A percentile compares a stretch with the other conserved stretches of the same genome.
Evolutionary conservation across 2,113 vertebrate species (phyloP).

Genomic region (Neoarius graeffei): DNA sequence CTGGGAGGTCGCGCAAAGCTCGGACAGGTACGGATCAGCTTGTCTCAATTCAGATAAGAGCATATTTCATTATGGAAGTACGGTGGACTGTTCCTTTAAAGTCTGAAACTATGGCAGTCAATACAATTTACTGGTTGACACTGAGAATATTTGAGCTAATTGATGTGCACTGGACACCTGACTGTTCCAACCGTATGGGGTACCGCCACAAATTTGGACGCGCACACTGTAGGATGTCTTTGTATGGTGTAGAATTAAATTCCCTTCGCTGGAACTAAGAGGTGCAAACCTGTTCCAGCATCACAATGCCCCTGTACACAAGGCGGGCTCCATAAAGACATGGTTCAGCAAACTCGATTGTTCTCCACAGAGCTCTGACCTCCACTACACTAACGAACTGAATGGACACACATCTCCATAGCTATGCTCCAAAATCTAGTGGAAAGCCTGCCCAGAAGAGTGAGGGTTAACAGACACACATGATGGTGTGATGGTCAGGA

Average conservation of each 20-base stretch:
- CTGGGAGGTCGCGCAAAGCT: too few relatives aligned
- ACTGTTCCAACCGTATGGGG: neutral
- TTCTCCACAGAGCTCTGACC: neutral
- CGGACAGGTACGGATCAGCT: too few relatives aligned
- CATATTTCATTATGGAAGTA: too few relatives aligned
- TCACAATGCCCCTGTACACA: neutral
- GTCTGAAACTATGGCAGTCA: neutral
- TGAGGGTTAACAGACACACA: too few relatives aligned
- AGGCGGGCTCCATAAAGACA: neutral
- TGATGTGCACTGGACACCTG: neutral
- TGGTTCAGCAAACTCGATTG: neutral
- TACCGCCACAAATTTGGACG: neutral
- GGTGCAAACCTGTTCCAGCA: neutral
- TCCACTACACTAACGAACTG: neutral
- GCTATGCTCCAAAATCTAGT: neutral
- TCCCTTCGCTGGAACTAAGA: neutral
- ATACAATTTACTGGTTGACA: neutral
- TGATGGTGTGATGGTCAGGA: neutral
- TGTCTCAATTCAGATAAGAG: too few relatives aligned
- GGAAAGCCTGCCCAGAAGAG: neutral
- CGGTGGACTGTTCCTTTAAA: too few relatives aligned
- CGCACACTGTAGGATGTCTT: neutral
- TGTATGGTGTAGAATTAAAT: neutral
- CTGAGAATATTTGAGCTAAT: too few relatives aligned
- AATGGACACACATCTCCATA: neutral